Evolutionary conservation across 1,140 invertebrate species (phyloP).

Genomic region (Mesaphorura yosii): DNA sequence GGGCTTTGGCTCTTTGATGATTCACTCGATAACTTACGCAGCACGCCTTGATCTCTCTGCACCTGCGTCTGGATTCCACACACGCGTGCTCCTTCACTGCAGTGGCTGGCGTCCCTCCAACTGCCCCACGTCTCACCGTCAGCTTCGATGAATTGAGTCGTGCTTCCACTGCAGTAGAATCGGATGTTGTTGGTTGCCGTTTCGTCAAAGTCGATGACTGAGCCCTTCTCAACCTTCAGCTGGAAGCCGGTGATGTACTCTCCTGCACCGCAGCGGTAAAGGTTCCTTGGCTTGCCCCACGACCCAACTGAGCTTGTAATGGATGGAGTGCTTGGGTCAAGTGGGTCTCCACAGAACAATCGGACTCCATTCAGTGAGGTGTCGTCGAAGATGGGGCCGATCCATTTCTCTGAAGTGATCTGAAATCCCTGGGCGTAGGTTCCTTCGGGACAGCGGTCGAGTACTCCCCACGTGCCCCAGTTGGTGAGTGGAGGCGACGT

Average conservation of each 20-base stretch:
- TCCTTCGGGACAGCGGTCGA: neutral
- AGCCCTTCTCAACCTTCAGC: constrained; percentile 5
- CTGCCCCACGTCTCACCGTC: constrained; percentile 10
- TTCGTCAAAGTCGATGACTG: constrained; percentile 11
- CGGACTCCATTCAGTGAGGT: constrained; percentile 15
- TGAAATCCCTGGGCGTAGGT: neutral
- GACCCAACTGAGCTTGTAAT: constrained; percentile 8
- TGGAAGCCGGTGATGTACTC: constrained; percentile 20
- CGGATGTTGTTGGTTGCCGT: constrained; percentile 17
- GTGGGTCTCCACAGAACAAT: constrained; percentile 7
- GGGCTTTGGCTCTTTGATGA: too few species aligned
- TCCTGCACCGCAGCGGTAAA: constrained; percentile 6
- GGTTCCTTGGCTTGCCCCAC: constrained; percentile 14
- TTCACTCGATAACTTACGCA: constrained; percentile 2
- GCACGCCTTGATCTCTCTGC: neutral
- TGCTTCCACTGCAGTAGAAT: constrained; percentile 11
- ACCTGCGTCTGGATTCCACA: constrained; percentile 17
- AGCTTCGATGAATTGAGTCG: constrained; percentile 13
- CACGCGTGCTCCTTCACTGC: neutral
- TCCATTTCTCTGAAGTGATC: constrained; percentile 9
- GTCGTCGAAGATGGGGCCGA: constrained; percentile 11
- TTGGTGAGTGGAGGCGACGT: neutral
- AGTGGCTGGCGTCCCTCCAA: neutral
- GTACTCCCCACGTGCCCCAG: neutral
- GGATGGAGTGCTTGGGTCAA: neutral